Base-by-base conservation (phyloP, 2,113 vertebrate genomes). In the Jacana jacana region DNA sequence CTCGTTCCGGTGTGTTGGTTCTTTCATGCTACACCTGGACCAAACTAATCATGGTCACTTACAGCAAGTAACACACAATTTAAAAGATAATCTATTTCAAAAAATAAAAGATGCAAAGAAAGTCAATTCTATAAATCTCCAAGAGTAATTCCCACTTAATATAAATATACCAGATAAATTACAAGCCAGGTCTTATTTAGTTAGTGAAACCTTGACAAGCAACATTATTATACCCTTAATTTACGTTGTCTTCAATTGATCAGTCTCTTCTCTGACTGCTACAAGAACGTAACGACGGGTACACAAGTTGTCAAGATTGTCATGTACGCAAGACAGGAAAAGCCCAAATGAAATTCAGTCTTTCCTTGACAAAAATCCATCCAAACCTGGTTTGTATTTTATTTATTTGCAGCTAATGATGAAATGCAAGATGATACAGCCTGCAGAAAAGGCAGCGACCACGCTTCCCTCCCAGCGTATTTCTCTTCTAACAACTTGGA, bases 51-150 rank as follows among this genome's bases (percentile, higher is more conserved):
- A 95, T 73, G 94, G 83, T 91, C 97, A 97, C 92, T 97, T 97
- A 96, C 91, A 96, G 94, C 91, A 97, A 98, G 95, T 95, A 97
- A 93, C 86, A 94, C n/a, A 96, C 87, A 96, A 96, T 97, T 95
- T 96, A 94, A 78, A 96, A 97, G 77, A 96, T 97, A 96, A 98
- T 97, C 96, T 95, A 72, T 93, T 91, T 57, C 14, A 14, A 49
- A 51, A 19, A 31, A 70, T 4, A 83, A 58, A 44, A 37, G 68
- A 68, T 95, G 81, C 91, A 96, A 96, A 95, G 83, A 52, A 57
- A 95, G 93, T 95, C 80, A 95, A 88, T 86, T 97, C 91, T 64
- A 95, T 77, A 91, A 92, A 82, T 72, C 86, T 95, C 57, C 78
- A 88, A 81, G 63, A 60, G 70, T 91, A 94, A 91, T 95, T 97